Base-by-base conservation (phyloP, 2,797 vertebrate genomes). In the Lutjanus campechanus region DNA sequence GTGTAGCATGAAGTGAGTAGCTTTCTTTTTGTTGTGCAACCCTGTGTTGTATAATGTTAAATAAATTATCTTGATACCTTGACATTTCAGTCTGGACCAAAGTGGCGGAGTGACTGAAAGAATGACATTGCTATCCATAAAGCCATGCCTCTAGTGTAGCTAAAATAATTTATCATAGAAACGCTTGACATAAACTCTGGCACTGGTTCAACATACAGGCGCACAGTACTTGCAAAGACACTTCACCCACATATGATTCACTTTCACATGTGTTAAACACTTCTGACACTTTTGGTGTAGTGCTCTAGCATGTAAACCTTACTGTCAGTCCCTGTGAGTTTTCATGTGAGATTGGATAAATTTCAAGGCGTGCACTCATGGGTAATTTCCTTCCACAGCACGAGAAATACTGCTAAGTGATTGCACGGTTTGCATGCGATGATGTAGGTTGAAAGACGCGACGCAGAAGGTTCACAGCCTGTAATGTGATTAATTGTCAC, bases 401-500 rank as follows among this genome's bases (percentile, higher is more conserved):
- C 1, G 8, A 65, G 46, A 76, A 63, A 58, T 20, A 68, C 40
- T 61, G 44, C 55, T 29, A 64, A 62, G 53, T 44, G 77, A 73
- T 22, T 47, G 62, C 67, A 62, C 4, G 15, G 16, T 69, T 61
- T 25, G 40, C 61, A 61, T 53, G 67, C 13, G 6, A 19, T 15
- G 66, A 50, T 85, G 67, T 49, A 62, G 49, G 70, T n/a, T 55
- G 55, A 72, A 58, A 66, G 75, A 82, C 12, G 1, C 29, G 10
- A 56, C 1, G 10, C 77, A 70, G 77, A 72, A 36, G 58, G 58
- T 72, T 81, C 76, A 65, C 58, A 69, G 79, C 50, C 64, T 73
- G 61, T 64, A 56, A 74, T 82, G 65, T 76, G 73, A 84, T 80
- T 79, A 81, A 78, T 62, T 85, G 47, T 83, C 71, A 62, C 41